phyloP scores from a whole-genome alignment of 2,797 vertebrate genomes.

The Pseudomugil tenellus region DNA sequence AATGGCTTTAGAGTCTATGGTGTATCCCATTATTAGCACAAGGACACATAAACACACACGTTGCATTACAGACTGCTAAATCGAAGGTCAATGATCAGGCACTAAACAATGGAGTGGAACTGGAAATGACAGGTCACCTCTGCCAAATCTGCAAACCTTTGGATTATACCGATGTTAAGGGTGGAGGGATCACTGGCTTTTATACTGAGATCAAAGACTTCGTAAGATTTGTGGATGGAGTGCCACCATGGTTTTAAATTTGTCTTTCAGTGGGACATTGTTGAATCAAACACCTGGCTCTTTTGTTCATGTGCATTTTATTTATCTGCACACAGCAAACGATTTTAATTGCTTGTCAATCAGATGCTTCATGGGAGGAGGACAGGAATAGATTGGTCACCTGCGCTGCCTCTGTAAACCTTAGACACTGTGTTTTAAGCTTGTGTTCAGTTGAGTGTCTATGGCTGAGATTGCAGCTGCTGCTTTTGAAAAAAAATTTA shows the following conservation, averaged over 20 bases:
- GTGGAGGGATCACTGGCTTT: constrained; percentile 37
- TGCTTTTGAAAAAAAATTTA: constrained; percentile 80
- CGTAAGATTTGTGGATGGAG: constrained; percentile 51
- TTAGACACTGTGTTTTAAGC: constrained; percentile 22
- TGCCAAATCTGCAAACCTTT: constrained; percentile 37
- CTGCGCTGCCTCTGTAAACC: constrained; percentile 30
- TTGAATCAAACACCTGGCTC: constrained; percentile 67
- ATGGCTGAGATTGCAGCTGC: constrained; percentile 43
- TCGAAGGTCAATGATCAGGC: constrained; percentile 59
- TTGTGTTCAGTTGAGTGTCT: constrained; percentile 14
- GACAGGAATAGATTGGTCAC: constrained; percentile 28
- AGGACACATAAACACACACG: constrained; percentile 21
- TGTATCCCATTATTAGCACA: constrained; percentile 61
- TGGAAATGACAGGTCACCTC: constrained; percentile 64
- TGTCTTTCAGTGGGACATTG: constrained; percentile 24
- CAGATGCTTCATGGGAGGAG: constrained; percentile 24
- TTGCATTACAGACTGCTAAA: constrained; percentile 48
- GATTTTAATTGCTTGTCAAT: constrained; percentile 40
- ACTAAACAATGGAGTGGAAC: constrained; percentile 35
- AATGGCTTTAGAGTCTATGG: constrained; percentile 69
- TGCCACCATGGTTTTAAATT: constrained; percentile 46
- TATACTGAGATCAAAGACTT: constrained; percentile 56
- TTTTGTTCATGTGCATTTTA: constrained; percentile 37
- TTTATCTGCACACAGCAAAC: constrained; percentile 41
- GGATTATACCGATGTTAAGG: constrained; percentile 11